Conservation (phyloP, 1,140 invertebrate genomes). For the Drosophila oshimai region DNA sequence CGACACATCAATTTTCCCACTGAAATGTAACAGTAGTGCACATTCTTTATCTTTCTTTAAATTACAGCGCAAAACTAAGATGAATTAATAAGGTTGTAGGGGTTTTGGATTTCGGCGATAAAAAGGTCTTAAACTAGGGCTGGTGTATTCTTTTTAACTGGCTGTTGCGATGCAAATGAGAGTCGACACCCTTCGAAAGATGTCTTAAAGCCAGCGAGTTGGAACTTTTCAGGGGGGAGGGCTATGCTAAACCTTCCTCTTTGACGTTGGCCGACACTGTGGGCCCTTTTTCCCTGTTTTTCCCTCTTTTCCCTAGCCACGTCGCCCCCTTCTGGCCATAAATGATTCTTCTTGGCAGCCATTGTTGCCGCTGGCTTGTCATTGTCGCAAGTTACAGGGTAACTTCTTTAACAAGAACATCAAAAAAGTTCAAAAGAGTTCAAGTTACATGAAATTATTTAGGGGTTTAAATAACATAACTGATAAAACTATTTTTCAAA, state of each 20-base stretch:
- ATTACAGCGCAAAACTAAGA: conserved; percentile 22
- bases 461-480: no score
- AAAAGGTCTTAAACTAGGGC: conserved; percentile 5
- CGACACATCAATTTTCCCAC: conserved; percentile 46
- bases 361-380: conserved; percentile 52
- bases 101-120: conserved; percentile 15
- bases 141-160: conserved; percentile 6
- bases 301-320: neutral
- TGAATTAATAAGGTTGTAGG: conserved; percentile 52
- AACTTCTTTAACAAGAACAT: neutral
- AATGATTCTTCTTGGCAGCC: conserved; percentile 36
- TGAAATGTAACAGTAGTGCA: conserved; percentile 56
- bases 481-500: no score
- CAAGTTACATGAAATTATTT: no score
- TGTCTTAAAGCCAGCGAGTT: conserved; percentile 63
- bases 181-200: conserved; percentile 45
- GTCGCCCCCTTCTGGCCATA: neutral
- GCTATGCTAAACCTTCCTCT: conserved; percentile 52
- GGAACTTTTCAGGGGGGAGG: conserved; percentile 43
- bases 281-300: conserved; percentile 21
- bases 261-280: conserved; percentile 65
- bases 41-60: conserved; percentile 9
- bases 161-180: conserved; percentile 32
- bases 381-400: conserved; percentile 49
- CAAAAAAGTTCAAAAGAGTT: neutral